phyloP scores from a whole-genome alignment of 2,888 invertebrate species.

The Maniola hyperantus region DNA sequence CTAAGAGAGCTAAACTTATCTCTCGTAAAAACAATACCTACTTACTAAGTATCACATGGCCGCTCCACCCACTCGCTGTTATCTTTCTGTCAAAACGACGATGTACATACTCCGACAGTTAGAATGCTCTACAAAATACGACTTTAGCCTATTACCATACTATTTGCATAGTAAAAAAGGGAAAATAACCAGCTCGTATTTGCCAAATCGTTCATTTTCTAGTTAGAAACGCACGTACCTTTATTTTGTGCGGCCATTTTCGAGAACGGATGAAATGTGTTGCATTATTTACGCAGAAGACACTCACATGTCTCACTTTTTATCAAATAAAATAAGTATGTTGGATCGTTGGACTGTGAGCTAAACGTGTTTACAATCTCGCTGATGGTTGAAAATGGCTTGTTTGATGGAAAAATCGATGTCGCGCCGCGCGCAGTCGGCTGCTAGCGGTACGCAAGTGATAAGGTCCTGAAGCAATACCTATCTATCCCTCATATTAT shows the following conservation, averaged over 20 bases:
- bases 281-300: slow-evolving; percentile 63
- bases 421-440: slow-evolving; percentile 71
- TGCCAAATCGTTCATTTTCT: slow-evolving; percentile 11
- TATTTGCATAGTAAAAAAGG: slow-evolving; percentile 45
- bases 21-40: slow-evolving; percentile 57
- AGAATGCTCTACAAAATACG: slow-evolving; percentile 49
- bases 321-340: slow-evolving; percentile 39
- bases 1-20: slow-evolving; percentile 41
- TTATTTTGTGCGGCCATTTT: slow-evolving; percentile 76
- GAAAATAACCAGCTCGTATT: slow-evolving; percentile 16
- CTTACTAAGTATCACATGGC: slow-evolving; percentile 71
- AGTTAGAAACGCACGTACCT: slow-evolving; percentile 54
- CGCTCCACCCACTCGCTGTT: slow-evolving; percentile 63
- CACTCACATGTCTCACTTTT: slow-evolving; percentile 60
- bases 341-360: slow-evolving; percentile 50
- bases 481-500: slow-evolving; percentile 45
- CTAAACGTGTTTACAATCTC: slow-evolving; percentile 71
- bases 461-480: slow-evolving; percentile 52
- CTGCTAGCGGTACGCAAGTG: slow-evolving; percentile 58
- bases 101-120: slow-evolving; percentile 46
- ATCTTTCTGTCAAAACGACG: slow-evolving; percentile 62
- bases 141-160: slow-evolving; percentile 44
- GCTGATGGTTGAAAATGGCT: slow-evolving; percentile 68
- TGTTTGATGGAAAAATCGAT: slow-evolving; percentile 78
- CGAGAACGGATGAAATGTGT: slow-evolving; percentile 52